These are phyloP conservation scores for Aethes cnicana DNA, from an alignment of 2,888 invertebrate genomes.

Conservation along the genomic window DNA sequence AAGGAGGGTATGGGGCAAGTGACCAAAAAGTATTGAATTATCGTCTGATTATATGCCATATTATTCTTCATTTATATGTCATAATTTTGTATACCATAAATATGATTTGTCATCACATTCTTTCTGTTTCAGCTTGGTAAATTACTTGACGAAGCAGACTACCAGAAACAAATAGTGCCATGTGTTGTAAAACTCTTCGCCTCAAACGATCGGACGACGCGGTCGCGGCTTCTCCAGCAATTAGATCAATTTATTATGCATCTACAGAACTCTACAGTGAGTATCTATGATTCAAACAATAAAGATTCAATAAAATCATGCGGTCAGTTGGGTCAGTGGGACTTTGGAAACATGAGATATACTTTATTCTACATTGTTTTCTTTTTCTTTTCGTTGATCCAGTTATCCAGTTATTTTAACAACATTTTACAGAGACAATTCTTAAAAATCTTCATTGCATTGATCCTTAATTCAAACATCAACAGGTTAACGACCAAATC, in stretches of 20 bases:
- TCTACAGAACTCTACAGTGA: constrained; percentile 87
- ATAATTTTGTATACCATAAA: too few relatives aligned
- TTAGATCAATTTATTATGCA: constrained; percentile 94
- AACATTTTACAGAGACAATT: background rate
- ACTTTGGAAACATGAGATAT: too few relatives aligned
- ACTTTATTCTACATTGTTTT: too few relatives aligned
- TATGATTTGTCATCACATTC: too few relatives aligned
- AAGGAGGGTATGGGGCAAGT: too few relatives aligned
- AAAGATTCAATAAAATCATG: too few relatives aligned
- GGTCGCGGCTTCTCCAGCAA: constrained; percentile 96
- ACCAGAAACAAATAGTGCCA: constrained; percentile 97
- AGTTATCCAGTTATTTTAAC: background rate
- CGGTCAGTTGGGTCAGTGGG: too few relatives aligned
- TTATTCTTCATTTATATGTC: too few relatives aligned
- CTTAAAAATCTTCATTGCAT: background rate
- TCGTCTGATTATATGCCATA: too few relatives aligned
- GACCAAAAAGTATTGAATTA: too few relatives aligned
- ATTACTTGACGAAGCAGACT: constrained; percentile 93
- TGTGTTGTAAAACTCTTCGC: constrained; percentile 98
- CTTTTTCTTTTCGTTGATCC: too few relatives aligned
- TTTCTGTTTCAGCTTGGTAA: constrained; percentile 89
- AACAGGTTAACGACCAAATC: constrained; percentile 95
- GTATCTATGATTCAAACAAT: constrained; percentile 42
- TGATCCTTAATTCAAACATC: constrained; percentile 44
- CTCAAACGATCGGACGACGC: constrained; percentile 96